Conservation (phyloP, 1,140 invertebrate species). For the Himalopsyche phryganea region DNA sequence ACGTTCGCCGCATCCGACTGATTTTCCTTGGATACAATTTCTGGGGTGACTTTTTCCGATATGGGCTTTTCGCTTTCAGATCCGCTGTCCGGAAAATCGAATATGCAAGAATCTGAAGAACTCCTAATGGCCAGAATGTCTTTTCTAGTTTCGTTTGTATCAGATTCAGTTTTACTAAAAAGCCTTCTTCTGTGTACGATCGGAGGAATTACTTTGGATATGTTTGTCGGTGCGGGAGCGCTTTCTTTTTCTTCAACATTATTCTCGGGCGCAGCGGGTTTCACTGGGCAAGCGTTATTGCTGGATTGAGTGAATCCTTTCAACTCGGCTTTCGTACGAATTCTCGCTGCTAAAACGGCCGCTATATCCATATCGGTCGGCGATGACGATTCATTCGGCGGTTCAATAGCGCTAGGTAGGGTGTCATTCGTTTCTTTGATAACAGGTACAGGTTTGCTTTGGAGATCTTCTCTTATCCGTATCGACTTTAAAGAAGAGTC, state of each 20-base stretch:
- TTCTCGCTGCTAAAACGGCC: constrained; percentile 60
- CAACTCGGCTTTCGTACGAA: constrained; percentile 77
- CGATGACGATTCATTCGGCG: constrained; percentile 35
- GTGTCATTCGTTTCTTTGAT: constrained; percentile 6
- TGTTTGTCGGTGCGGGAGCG: not conserved
- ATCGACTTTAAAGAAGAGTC: constrained; percentile 22
- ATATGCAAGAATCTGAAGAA: constrained; percentile 29
- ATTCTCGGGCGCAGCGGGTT: not conserved
- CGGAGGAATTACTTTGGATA: not conserved
- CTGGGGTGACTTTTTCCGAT: not conserved
- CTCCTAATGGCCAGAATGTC: constrained; percentile 13
- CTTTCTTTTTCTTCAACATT: constrained; percentile 11
- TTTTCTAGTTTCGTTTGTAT: constrained; percentile 20
- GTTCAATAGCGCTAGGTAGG: not conserved
- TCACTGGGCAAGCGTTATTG: not conserved
- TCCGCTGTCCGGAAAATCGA: constrained; percentile 37
- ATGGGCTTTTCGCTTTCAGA: constrained; percentile 43
- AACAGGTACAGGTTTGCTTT: constrained; percentile 9
- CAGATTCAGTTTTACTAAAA: constrained; percentile 31
- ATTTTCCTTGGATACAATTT: constrained; percentile 4
- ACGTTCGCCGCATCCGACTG: not conserved
- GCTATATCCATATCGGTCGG: constrained; percentile 41
- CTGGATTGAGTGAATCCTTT: constrained; percentile 59
- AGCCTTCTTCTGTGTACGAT: constrained; percentile 23
- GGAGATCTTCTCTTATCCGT: constrained; percentile 26